phyloP scores from a whole-genome alignment of 2,797 vertebrate species.

The Pteronotus mesoamericanus region DNA sequence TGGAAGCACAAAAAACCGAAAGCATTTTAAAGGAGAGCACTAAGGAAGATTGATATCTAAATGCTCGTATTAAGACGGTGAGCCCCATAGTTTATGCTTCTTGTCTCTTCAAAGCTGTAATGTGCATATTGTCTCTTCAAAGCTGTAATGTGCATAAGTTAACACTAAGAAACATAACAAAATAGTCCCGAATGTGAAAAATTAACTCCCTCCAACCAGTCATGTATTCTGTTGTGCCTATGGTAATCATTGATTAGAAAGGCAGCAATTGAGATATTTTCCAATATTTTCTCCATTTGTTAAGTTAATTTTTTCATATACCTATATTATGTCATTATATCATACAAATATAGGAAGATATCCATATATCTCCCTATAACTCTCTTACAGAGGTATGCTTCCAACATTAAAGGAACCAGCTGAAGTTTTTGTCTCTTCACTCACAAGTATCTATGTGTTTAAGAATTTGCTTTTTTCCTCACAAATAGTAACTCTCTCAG shows the following conservation, averaged over 20 bases:
- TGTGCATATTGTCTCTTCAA: conserved; percentile 21
- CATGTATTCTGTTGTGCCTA: background rate
- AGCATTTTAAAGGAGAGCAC: conserved; percentile 13
- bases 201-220: background rate
- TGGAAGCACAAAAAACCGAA: background rate
- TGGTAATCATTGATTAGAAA: conserved; percentile 2
- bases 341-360: too few species aligned
- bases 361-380: background rate
- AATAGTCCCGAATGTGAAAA: conserved; percentile 1
- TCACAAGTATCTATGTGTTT: background rate
- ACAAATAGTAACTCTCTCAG: background rate
- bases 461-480: background rate
- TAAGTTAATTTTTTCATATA: background rate
- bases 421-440: background rate
- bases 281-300: background rate
- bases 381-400: background rate
- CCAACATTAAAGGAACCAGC: background rate
- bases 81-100: background rate
- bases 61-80: conserved; percentile 27
- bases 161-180: background rate
- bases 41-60: conserved; percentile 46
- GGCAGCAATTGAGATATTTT: background rate
- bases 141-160: background rate
- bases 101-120: conserved; percentile 11
- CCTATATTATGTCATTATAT: background rate